A percentile compares a stretch with the other conserved stretches of the same genome.
Conservation (phyloP, 2,113 vertebrate genomes). For the Bubo scandiacus region DNA sequence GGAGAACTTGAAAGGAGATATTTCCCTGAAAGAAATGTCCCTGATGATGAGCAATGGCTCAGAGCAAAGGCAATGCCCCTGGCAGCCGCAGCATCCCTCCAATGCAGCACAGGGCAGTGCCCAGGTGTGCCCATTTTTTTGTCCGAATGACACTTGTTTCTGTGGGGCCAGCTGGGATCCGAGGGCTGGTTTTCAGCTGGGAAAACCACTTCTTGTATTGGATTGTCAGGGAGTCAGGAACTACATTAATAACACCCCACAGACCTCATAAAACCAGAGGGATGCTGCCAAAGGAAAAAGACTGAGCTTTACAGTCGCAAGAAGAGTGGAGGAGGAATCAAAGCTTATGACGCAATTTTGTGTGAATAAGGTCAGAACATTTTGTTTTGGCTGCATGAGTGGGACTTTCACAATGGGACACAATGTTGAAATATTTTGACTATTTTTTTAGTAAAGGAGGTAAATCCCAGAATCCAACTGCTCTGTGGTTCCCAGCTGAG, state of each 20-base stretch:
- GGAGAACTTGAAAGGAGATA: background rate
- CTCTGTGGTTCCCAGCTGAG: background rate
- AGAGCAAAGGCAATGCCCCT: background rate
- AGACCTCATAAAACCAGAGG: constrained; percentile 28
- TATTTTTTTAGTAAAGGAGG: background rate
- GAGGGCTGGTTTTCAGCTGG: background rate
- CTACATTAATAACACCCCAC: background rate
- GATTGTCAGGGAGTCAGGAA: background rate
- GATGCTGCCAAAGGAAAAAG: constrained; percentile 38
- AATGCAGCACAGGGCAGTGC: background rate
- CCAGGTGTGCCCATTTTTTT: background rate
- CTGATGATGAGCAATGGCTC: background rate
- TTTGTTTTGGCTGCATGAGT: constrained; percentile 35
- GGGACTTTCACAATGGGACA: background rate
- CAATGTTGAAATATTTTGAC: constrained; percentile 8
- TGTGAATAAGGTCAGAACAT: constrained; percentile 57
- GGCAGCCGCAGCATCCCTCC: background rate
- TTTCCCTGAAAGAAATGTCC: background rate
- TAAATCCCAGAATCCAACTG: background rate
- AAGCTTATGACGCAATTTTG: constrained; percentile 4
- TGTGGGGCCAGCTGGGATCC: background rate
- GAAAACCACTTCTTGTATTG: background rate
- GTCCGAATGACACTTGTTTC: background rate
- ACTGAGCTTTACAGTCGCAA: background rate
- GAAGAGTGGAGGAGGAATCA: background rate